phyloP scores from a whole-genome alignment of 2,797 vertebrate genomes.

The Garrulus glandarius region DNA sequence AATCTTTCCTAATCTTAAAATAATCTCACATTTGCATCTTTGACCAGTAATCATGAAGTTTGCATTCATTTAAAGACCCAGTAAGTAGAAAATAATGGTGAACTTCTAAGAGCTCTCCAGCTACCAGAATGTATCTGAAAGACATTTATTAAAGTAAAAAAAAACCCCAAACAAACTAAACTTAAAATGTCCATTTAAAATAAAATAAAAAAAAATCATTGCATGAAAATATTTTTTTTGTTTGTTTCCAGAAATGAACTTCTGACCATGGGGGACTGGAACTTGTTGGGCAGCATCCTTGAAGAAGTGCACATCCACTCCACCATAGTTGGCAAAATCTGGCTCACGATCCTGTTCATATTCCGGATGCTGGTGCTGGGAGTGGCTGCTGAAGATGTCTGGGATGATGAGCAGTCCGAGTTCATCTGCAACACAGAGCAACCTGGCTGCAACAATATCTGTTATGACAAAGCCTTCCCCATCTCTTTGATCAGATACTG shows the following conservation, averaged over 20 bases:
- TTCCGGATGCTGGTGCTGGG: constrained; percentile 95
- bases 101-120: background rate
- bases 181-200: background rate
- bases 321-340: constrained; percentile 94
- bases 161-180: background rate
- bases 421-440: constrained; percentile 96
- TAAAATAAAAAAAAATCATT: background rate
- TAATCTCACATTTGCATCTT: background rate
- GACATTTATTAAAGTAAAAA: background rate
- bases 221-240: background rate
- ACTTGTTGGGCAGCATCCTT: constrained; percentile 89
- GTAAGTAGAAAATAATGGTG: background rate
- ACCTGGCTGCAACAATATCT: constrained; percentile 92
- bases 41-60: background rate
- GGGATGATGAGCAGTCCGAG: constrained; percentile 93
- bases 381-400: constrained; percentile 91
- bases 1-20: background rate
- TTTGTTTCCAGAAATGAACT: constrained; percentile 74
- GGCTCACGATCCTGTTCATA: constrained; percentile 95
- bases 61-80: background rate
- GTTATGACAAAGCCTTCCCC: constrained; percentile 93
- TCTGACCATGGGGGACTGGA: constrained; percentile 95
- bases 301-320: constrained; percentile 96
- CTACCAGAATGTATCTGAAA: background rate
- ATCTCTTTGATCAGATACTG: constrained; percentile 95